phyloP scores from a whole-genome alignment of 1,140 invertebrate genomes.

The Acyrthosiphon pisum region DNA sequence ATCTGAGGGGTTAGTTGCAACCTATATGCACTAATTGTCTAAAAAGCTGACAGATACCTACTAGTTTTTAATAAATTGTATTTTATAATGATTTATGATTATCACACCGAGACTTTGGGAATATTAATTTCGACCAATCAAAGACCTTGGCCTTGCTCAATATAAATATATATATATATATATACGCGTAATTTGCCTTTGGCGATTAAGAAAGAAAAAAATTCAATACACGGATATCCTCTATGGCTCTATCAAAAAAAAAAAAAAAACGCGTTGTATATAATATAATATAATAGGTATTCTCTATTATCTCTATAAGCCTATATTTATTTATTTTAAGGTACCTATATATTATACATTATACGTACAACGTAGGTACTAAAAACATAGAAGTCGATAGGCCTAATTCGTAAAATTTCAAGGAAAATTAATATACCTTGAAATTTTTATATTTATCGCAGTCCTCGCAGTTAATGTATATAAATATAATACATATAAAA shows the following conservation, averaged over 20 bases:
- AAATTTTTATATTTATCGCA: neutral
- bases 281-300: too few relatives aligned
- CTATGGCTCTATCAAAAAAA: neutral
- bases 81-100: slow-evolving; percentile 10
- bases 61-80: neutral
- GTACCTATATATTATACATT: neutral
- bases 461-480: neutral
- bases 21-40: neutral
- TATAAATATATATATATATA: neutral
- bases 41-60: neutral
- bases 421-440: neutral
- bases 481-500: neutral
- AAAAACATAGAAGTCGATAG: neutral
- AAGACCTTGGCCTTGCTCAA: slow-evolving; percentile 42
- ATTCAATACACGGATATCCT: neutral
- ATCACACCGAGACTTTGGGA: slow-evolving; percentile 14
- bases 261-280: too few relatives aligned
- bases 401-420: slow-evolving; percentile 10
- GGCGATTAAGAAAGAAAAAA: slow-evolving; percentile 30
- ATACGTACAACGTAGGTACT: too few relatives aligned
- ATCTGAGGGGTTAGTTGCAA: neutral
- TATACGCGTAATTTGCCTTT: neutral
- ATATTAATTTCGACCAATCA: neutral
- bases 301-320: neutral
- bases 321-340: neutral